Evolutionary conservation across 2,888 invertebrate genomes (phyloP), one percentile per base, ranked within the genome.

Genomic region (Sicus ferrugineus): DNA sequence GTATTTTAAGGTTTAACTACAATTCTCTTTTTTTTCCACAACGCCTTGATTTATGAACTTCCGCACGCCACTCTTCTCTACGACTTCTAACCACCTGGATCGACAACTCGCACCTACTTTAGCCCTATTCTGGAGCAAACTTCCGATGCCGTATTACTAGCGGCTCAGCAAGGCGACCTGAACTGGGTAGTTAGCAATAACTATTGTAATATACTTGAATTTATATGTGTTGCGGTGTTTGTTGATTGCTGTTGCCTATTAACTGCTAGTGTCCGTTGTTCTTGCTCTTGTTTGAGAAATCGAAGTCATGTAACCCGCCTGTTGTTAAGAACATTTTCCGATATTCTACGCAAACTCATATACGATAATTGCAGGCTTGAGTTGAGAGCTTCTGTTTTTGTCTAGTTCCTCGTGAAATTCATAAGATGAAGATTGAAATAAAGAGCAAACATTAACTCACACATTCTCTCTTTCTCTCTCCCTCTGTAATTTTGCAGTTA

Each of bases 71-170:
- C 16, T 9, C 2, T 28, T 50, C 74, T 73, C 72, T 74, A 14
- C 19, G 50, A 30, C 38, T 64, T 64, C 65, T 21, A 28, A 66
- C 30, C 54, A 54, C 59, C 46, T 19, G 46, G 63, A 69, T 59
- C 73, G 71, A 64, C 66, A 73, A 73, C 46, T 42, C 48, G 31
- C 48, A 54, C 54, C 9, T 61, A 72, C 42, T 74, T 75, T 78
- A 92, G 93, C 86, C 90, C 92, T 86, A 88, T 93, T 81, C 87
- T 93, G 84, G 93, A 94, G 86, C 93, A 91, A 88, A 91, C 93
- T 77, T 91, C 92, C 77, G 94, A 94, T 85, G 90, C 90, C 77
- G 88, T 95, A 77, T 88, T 95, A 77, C 91, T 91, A 87, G 94
- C 94, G 73, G 94, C 94, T 59, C 94, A 93, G 88, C 88, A 89